Evolutionary conservation across 2,888 invertebrate genomes (phyloP).

Genomic region (Orthosia gracilis): DNA sequence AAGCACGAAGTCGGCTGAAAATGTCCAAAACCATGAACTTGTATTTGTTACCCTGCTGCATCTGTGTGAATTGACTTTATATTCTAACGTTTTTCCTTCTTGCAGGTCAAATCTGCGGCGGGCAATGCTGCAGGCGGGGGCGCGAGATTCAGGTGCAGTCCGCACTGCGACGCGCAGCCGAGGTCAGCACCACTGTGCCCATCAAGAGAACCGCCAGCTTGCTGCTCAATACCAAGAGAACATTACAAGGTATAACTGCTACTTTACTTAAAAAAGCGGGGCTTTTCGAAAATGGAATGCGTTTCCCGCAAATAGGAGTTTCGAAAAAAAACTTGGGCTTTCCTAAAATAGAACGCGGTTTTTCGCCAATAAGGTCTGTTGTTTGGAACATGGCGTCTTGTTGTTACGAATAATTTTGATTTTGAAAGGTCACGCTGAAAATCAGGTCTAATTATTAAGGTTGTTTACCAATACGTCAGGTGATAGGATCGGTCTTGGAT

Average conservation of each 20-base stretch:
- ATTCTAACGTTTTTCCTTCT: slow-evolving; percentile 1
- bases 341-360: too few species aligned
- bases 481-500: neutral
- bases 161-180: slow-evolving; percentile 92
- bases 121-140: slow-evolving; percentile 93
- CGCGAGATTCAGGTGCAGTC: slow-evolving; percentile 91
- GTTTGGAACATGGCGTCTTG: too few species aligned
- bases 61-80: too few species aligned
- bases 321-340: too few species aligned
- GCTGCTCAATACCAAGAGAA: slow-evolving; percentile 93
- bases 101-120: slow-evolving; percentile 92
- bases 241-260: slow-evolving; percentile 93
- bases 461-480: neutral
- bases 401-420: too few species aligned
- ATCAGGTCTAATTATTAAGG: too few species aligned
- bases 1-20: too few species aligned
- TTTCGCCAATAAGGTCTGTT: too few species aligned
- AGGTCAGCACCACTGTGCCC: slow-evolving; percentile 93
- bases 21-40: too few species aligned
- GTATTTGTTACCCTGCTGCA: too few species aligned
- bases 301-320: neutral
- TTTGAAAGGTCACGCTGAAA: too few species aligned
- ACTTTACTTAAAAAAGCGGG: too few species aligned
- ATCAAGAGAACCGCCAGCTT: slow-evolving; percentile 94
- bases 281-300: neutral